phyloP scores from a whole-genome alignment of 2,888 invertebrate species.

The Pheosia tremula region DNA sequence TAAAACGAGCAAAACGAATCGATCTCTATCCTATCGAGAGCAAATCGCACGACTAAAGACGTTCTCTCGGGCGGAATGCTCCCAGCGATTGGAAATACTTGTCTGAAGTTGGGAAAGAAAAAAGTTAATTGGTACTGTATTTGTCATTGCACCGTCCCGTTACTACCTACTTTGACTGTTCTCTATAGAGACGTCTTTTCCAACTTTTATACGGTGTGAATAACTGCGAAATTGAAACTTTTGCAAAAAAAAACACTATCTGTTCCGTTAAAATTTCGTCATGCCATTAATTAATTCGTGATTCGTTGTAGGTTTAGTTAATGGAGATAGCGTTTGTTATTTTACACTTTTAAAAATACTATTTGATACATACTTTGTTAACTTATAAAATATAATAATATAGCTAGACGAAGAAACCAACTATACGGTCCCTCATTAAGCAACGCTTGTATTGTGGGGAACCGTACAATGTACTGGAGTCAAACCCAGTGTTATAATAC shows the following conservation, averaged over 20 bases:
- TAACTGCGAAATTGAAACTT: constrained; percentile 49
- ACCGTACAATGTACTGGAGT: no score
- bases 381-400: no score
- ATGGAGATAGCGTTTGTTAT: background rate
- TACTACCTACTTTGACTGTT: constrained; percentile 70
- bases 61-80: constrained; percentile 71
- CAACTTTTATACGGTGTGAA: constrained; percentile 50
- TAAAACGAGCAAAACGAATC: constrained; percentile 78
- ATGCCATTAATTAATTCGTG: constrained; percentile 6
- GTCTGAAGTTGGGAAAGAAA: constrained; percentile 68
- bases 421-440: no score
- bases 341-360: background rate
- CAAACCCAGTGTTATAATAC: no score
- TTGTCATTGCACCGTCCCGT: constrained; percentile 70
- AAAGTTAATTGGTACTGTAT: constrained; percentile 80
- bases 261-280: constrained; percentile 33
- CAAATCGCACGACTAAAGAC: constrained; percentile 80
- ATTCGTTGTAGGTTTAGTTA: constrained; percentile 4
- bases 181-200: constrained; percentile 51
- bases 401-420: no score
- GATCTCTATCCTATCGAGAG: constrained; percentile 78
- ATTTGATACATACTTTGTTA: no score
- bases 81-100: constrained; percentile 73
- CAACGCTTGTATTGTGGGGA: no score
- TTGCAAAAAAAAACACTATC: constrained; percentile 41